Base-by-base conservation (phyloP, 1,140 invertebrate genomes). In the Brachionus manjavacas region DNA sequence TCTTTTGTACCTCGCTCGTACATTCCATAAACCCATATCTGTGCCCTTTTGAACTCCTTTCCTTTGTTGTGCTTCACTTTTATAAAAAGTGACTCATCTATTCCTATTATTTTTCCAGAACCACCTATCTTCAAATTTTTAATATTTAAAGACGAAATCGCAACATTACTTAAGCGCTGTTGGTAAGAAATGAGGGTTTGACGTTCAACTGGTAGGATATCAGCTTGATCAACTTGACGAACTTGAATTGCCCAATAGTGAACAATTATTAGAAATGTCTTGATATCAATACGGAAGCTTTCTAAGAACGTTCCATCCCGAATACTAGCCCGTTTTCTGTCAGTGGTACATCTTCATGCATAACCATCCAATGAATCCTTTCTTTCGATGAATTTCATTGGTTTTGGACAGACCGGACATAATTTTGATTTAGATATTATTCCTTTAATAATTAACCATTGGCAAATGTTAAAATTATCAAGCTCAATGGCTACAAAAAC, bases 1-100 rank as follows among this genome's bases (percentile, higher is more conserved):
- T 14, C 12, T 12, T 68, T 68, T 31, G 64, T 25, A 25, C 16
- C 28, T 25, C 64, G 64, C 28, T 68, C 64, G 28, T 68, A 68
- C 64, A 68, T 68, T 25, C 64, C 64, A 68, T 35, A 68, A 25
- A 68, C 64, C 64, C 64, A 68, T 68, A 68, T 68, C 28, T 68
- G 64, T 31, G 64, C 20, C 12, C 64, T 25, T 31, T 68, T 68
- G 4, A 68, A 68, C 31, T 68, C 64, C 28, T 68, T 68, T 23
- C 64, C 64, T 31, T 68, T 68, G 64, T n/a, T n/a, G n/a, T n/a
- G n/a, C n/a, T n/a, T n/a, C n/a, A n/a, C n/a, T n/a, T n/a, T n/a
- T n/a, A n/a, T 68, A 31, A 68, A 68, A 25, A 68, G 28, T 12
- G 64, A 68, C 28, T 68, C 64, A 31, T 68, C 64, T 23, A 68